Conservation (phyloP, 2,888 invertebrate genomes). For the Drosophila diplacantha region DNA sequence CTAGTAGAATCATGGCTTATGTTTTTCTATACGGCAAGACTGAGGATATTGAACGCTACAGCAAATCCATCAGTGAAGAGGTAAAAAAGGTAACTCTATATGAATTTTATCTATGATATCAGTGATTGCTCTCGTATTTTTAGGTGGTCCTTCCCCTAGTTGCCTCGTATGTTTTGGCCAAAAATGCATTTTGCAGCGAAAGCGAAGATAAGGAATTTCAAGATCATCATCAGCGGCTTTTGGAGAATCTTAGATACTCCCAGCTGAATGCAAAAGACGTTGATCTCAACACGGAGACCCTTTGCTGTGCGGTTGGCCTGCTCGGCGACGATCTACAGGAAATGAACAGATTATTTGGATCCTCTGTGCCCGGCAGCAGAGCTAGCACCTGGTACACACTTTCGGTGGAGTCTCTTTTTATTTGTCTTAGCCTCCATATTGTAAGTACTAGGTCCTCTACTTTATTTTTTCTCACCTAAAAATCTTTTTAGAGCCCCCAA, state of each 20-base stretch:
- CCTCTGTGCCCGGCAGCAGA: constrained; percentile 44
- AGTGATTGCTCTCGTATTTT: constrained; percentile 14
- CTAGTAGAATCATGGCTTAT: constrained; percentile 54
- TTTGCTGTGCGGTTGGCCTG: constrained; percentile 48
- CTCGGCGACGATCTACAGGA: constrained; percentile 66
- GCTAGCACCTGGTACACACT: constrained; percentile 57
- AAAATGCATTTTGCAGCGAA: constrained; percentile 47
- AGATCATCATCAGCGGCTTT: constrained; percentile 40
- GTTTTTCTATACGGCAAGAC: constrained; percentile 56
- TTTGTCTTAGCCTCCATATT: constrained; percentile 54
- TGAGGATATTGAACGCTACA: constrained; percentile 53
- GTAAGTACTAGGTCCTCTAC: constrained; percentile 43
- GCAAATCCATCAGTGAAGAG: constrained; percentile 21
- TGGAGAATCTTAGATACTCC: constrained; percentile 22
- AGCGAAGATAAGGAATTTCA: constrained; percentile 35
- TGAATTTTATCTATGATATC: neutral
- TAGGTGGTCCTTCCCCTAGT: constrained; percentile 50
- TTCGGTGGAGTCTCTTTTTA: constrained; percentile 47
- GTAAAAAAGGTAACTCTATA: constrained; percentile 30
- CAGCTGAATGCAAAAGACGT: constrained; percentile 12
- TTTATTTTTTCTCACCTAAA: neutral
- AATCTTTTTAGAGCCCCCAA: constrained; percentile 3
- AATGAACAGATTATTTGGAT: constrained; percentile 50
- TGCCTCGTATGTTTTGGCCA: constrained; percentile 50
- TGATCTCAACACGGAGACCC: constrained; percentile 45